Percentiles rank a stretch among this genome's conserved stretches.
Evolutionary conservation across 2,113 vertebrate genomes (phyloP).

Genomic region (Triplophysa siluroides): DNA sequence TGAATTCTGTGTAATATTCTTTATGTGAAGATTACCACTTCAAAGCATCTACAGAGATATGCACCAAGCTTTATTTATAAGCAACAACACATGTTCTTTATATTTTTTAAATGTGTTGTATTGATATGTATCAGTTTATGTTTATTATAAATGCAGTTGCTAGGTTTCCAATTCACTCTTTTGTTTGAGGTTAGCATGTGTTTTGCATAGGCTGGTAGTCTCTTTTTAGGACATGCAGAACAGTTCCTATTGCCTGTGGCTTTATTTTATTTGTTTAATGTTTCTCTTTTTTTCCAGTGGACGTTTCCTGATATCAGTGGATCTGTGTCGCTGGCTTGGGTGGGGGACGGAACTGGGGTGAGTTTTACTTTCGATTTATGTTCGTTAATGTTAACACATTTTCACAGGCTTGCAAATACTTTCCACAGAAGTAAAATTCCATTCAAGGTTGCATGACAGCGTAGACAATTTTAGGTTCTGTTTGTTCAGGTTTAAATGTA

Average conservation of each 20-base stretch:
- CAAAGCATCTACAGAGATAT: no score
- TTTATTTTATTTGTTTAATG: background rate
- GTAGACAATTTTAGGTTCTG: background rate
- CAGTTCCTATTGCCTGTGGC: no score
- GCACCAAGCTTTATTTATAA: no score
- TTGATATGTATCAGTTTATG: no score
- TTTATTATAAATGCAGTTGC: background rate
- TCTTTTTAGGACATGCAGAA: background rate
- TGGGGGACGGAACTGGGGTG: constrained; percentile 90
- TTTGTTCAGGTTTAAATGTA: constrained; percentile 3
- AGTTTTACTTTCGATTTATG: constrained; percentile 64
- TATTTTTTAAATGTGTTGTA: background rate
- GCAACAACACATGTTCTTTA: no score
- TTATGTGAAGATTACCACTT: no score
- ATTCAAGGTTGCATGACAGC: background rate
- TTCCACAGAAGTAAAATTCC: background rate
- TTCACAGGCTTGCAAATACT: background rate
- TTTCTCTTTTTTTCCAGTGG: constrained; percentile 64
- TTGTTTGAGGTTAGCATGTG: constrained; percentile 9
- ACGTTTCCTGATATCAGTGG: constrained; percentile 84
- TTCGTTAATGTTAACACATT: background rate
- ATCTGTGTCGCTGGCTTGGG: constrained; percentile 89
- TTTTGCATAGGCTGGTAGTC: background rate
- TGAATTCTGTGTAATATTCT: no score
- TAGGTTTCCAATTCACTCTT: constrained; percentile 5